These are phyloP conservation scores for Platichthys flesus DNA, from an alignment of 2,113 vertebrate species.

Conservation along the genomic window DNA sequence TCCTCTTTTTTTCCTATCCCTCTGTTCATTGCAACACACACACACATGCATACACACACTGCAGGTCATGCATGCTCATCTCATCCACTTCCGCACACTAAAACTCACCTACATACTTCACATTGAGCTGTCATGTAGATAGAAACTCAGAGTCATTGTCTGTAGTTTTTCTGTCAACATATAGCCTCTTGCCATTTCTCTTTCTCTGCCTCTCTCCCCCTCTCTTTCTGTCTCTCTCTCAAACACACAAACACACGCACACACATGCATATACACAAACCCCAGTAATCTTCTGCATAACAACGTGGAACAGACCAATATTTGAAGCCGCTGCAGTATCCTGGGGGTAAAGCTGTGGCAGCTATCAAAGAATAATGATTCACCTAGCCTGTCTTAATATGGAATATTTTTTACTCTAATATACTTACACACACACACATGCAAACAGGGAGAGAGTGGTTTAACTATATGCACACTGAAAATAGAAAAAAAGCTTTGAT, in stretches of 20 bases:
- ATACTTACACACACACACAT: slow-evolving; percentile 13
- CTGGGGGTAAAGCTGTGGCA: slow-evolving; percentile 32
- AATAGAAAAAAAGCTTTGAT: slow-evolving; percentile 15
- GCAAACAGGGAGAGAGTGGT: neutral
- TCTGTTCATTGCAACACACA: neutral
- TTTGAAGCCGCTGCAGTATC: slow-evolving; percentile 31
- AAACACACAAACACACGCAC: slow-evolving; percentile 7
- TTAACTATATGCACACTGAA: slow-evolving; percentile 16
- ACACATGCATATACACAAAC: slow-evolving; percentile 11
- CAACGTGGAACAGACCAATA: slow-evolving; percentile 26
- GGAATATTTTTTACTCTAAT: slow-evolving; percentile 20
- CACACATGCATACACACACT: slow-evolving; percentile 4
- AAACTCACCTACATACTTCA: neutral
- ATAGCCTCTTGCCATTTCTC: slow-evolving; percentile 2
- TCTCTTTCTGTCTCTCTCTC: neutral
- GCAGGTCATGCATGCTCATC: neutral
- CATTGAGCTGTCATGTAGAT: slow-evolving; percentile 25
- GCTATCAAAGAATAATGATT: slow-evolving; percentile 52
- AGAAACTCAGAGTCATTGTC: slow-evolving; percentile 17
- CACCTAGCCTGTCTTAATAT: slow-evolving; percentile 30
- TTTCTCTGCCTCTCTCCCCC: neutral
- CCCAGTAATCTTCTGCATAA: slow-evolving; percentile 24
- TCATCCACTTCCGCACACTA: neutral
- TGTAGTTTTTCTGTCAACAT: neutral
- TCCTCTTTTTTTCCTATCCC: slow-evolving; percentile 10